Base-by-base conservation (phyloP, 1,140 invertebrate species). In the Heliconius eleuchia region DNA sequence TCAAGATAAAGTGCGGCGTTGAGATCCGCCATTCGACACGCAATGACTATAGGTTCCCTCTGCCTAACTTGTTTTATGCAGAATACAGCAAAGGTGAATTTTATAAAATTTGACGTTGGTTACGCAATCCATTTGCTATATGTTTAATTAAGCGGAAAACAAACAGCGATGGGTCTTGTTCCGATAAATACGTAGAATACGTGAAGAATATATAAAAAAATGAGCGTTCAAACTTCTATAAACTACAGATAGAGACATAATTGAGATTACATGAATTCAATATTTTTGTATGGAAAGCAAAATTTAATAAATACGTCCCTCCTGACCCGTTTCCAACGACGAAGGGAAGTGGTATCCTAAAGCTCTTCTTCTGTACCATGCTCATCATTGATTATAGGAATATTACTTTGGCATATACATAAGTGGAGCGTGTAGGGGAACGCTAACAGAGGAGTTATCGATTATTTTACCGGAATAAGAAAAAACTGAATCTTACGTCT, bases 241-340 rank as follows among this genome's bases (percentile, higher is more conserved):
- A 27, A 6, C 60, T 66, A 60, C 57, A 46, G 42, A 46, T 46
- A 60, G 57, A 60, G 57, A 60, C 70, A 37, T 39, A 71, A 71
- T 37, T 71, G 42, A 16, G 71, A 72, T 39, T n/a, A 37, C 71
- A 16, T 39, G 71, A 39, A 18, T 71, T n/a, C 7, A 34, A 71
- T 37, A 39, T 71, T 71, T 42, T 66, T 66, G 60, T 72, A 39
- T 39, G n/a, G 71, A 66, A 72, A 72, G 37, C 37, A 72, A 72
- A 72, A 42, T 72, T 72, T 72, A 72, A 72, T 72, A 72, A 39
- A 72, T 72, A 72, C 71, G 71, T 72, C 71, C 71, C 71, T 4
- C 34, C 71, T 72, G 71, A 72, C 71, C 71, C 71, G 71, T 72
- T 42, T 39, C 71, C 60, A 6, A 23, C 71, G 71, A 72, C 34